Base-by-base conservation (phyloP, 2,888 invertebrate species). In the Sinopyrophorus schimmeli region DNA sequence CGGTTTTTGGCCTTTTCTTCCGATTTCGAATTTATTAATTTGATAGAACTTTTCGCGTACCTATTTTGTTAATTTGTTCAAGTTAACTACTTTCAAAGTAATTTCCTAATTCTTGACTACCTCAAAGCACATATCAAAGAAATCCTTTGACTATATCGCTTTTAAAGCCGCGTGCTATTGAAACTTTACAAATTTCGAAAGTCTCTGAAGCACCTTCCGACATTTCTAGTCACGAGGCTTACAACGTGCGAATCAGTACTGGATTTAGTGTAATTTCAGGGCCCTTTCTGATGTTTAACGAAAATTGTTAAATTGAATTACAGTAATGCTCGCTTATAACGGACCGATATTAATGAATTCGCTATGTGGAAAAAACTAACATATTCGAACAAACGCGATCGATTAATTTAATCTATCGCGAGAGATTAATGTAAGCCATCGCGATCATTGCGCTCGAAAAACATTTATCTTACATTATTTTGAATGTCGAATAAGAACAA, bases 21-120 rank as follows among this genome's bases (percentile, higher is more conserved):
- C 34, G 14, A 34, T 47, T 40, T 40, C 39, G 40, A 39, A 40
- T n/a, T 40, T 34, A 34, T 24, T 40, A 50, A 50, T 50, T 50
- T 44, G 32, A 46, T 44, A 31, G 32, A 50, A 44, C 48, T 46
- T 46, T 32, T 47, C 47, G 26, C 34, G 32, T 47, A n/a, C n/a
- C n/a, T n/a, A 40, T 47, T 47, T 40, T 26, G 39, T 11, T 47
- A 40, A 47, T 48, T 48, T 37, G 21, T 41, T 18, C 12, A 41
- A 48, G 47, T 35, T 41, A 48, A 41, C 47, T 48, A 41, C 27
- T 41, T 35, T 31, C 30, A 39, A 43, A 49, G 40, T 35, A 39
- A 50, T 43, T 50, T 50, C 32, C 44, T 35, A 50, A 50, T 50
- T 44, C 40, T 40, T 38, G 34, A 12, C n/a, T 34, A 42, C 39